Percentiles rank a stretch among this genome's conserved stretches.
phyloP scores from a whole-genome alignment of 2,888 invertebrate species.

The Lasioglossum vierecki region DNA sequence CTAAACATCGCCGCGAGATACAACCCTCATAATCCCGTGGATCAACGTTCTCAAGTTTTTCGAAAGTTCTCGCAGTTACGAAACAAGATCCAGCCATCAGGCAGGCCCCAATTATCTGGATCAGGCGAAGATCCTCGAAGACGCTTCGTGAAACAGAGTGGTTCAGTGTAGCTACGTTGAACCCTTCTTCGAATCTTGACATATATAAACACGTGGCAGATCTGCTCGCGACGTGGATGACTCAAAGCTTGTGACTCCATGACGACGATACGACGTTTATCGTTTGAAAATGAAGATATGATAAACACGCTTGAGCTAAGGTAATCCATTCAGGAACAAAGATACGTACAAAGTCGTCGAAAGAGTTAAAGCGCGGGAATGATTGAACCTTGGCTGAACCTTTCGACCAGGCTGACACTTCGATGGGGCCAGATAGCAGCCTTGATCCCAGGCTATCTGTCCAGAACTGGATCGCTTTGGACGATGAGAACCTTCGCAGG shows the following conservation, averaged over 20 bases:
- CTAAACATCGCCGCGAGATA: background rate
- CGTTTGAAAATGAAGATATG: background rate
- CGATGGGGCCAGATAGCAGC: constrained; percentile 25
- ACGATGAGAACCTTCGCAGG: constrained; percentile 60
- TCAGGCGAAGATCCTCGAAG: background rate
- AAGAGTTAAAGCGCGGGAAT: background rate
- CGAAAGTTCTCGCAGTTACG: background rate
- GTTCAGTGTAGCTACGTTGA: background rate
- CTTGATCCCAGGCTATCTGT: constrained; percentile 38
- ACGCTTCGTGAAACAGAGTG: background rate
- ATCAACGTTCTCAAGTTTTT: constrained; percentile 8
- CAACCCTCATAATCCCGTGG: background rate
- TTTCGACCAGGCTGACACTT: constrained; percentile 2
- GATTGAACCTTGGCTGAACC: background rate
- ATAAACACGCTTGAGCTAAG: background rate
- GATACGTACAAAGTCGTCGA: background rate
- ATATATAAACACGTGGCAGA: constrained; percentile 22
- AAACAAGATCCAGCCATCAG: background rate
- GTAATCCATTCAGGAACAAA: background rate
- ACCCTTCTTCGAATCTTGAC: background rate
- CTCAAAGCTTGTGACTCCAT: background rate
- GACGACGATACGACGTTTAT: too few species aligned
- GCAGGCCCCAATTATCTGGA: background rate
- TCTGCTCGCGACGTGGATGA: background rate
- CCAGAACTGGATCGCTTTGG: constrained; percentile 60